phyloP scores from a whole-genome alignment of 1,140 invertebrate species.

The Monomorium pharaonis region DNA sequence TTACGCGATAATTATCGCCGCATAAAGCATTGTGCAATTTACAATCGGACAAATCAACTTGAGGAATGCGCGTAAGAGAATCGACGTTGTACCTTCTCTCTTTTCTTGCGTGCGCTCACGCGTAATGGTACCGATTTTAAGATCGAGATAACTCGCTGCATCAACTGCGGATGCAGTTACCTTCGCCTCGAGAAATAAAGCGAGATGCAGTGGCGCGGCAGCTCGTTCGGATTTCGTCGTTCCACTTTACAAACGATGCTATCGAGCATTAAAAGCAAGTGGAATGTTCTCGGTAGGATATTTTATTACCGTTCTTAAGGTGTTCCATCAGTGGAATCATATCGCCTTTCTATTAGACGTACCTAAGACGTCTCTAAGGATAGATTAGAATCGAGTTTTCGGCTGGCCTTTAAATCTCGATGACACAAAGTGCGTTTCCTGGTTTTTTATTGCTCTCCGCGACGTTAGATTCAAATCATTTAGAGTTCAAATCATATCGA shows the following conservation, averaged over 20 bases:
- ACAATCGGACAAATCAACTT: neutral
- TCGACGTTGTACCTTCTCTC: neutral
- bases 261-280: slow-evolving; percentile 39
- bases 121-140: slow-evolving; percentile 83
- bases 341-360: slow-evolving; percentile 38
- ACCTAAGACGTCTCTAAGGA: neutral
- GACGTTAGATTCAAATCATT: neutral
- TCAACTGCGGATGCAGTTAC: slow-evolving; percentile 78
- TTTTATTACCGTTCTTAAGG: slow-evolving; percentile 36
- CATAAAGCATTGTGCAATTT: neutral
- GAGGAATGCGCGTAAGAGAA: slow-evolving; percentile 1
- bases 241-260: slow-evolving; percentile 43
- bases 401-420: slow-evolving; percentile 28
- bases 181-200: slow-evolving; percentile 63
- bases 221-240: slow-evolving; percentile 51
- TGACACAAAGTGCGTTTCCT: slow-evolving; percentile 12
- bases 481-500: neutral
- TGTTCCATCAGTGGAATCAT: slow-evolving; percentile 39
- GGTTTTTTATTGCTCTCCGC: neutral
- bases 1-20: neutral
- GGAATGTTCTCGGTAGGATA: slow-evolving; percentile 45
- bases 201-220: slow-evolving; percentile 25
- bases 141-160: slow-evolving; percentile 76
- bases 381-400: slow-evolving; percentile 50
- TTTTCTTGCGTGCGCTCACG: slow-evolving; percentile 63